Evolutionary conservation across 1,140 invertebrate species (phyloP), one percentile per base, ranked within the genome.

Genomic region (Drosophila neocordata): DNA sequence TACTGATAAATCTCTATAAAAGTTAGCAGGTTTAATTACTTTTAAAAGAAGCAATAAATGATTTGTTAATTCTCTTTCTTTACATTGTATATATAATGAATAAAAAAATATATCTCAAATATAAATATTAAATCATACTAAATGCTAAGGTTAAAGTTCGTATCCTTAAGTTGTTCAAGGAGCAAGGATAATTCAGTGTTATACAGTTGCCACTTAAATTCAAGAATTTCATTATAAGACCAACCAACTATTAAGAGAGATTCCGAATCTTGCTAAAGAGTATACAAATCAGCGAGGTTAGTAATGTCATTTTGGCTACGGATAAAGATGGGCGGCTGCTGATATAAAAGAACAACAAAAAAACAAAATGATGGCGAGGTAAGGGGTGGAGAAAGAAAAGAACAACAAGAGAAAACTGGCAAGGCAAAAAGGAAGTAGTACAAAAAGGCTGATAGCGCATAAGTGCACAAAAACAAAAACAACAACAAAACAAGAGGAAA

Each of bases 371-470:
- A 8, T 8, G 15, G 15, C 4, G 4, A 44, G 41, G 15, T 4
- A 9, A 12, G 34, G 11, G 34, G 34, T 35, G 8, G 67, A 24
- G 66, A 56, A 78, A 67, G 72, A 66, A 65, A 75, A 75, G 69
- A 69, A 44, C 62, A 69, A 69, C 82, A 31, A 31, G 27, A 31
- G 87, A 87, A 77, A 85, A 81, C 73, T 78, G 65, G 61, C 62
- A 52, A 48, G 55, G 60, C 48, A 64, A 52, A 52, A 35, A 52
- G 60, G 15, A 66, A 69, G 67, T 78, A 81, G 77, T 64, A 64
- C 79, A 85, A 81, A 85, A 85, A 69, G 77, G 73, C 82, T 85
- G 81, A 85, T 85, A 85, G 82, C 81, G 74, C 81, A 85, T 85
- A 85, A 85, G 81, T 85, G 82, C 81, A 77, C 82, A 84, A 71